Base-by-base conservation (phyloP, 2,113 vertebrate genomes). In the Melanostigma gelatinosum region DNA sequence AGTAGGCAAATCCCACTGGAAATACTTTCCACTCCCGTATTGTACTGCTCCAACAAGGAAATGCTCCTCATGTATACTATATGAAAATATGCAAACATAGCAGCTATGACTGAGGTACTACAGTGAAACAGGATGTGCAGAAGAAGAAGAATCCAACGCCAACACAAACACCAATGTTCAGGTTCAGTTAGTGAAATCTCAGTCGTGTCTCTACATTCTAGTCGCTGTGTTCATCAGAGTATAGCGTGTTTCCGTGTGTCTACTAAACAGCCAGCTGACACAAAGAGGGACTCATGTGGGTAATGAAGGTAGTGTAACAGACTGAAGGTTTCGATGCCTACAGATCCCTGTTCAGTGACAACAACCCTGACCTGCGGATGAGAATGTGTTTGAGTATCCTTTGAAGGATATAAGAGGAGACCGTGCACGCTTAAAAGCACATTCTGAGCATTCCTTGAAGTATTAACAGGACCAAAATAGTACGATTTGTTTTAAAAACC, bases 381-480 rank as follows among this genome's bases (percentile, higher is more conserved):
- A 82, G 65, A 52, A 34, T n/a, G 52, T 38, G 60, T 67, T 58
- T 60, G 42, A 75, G 34, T 57, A 36, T 80, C 85, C 88, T 85
- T 91, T 76, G 86, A 91, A 87, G 81, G 55, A 82, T 70, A 68
- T 63, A 62, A 52, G 46, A 72, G 4, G 50, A 85, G 16, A 73
- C 13, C 0, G 34, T 27, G 36, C 61, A 54, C 0, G 3, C 54
- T 75, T 77, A 44, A 74, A 86, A 48, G 61, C 36, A 88, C 84
- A 83, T 85, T 84, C 78, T 32, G 6, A 69, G 57, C 70, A 91
- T 91, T 88, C 84, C 65, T 69, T 66, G 2, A 65, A 24, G 83
- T 58, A 80, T 81, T 86, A 84, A 77, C 62, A 58, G n/a, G 67
- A 85, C 71, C 66, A 75, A 86, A 87, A 84, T 65, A 86, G 75